phyloP scores from a whole-genome alignment of 2,113 vertebrate species.

The Odontophorus gujanensis region DNA sequence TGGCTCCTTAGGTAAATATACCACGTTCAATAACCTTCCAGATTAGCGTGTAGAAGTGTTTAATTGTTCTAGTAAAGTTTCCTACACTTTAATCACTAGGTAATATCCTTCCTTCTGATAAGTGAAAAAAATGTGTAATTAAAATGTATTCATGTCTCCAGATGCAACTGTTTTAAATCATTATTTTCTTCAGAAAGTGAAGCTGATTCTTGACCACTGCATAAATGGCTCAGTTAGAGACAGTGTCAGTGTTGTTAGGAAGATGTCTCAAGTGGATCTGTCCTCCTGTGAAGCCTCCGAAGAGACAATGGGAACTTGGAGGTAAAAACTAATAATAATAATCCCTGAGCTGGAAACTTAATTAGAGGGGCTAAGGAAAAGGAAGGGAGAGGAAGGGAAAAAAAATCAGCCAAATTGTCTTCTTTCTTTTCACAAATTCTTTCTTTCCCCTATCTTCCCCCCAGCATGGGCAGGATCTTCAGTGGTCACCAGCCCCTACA shows the following conservation, averaged over 20 bases:
- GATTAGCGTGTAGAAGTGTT: background rate
- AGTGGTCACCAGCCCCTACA: conserved; percentile 87
- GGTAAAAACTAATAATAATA: conserved; percentile 71
- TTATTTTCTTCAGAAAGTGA: conserved; percentile 78
- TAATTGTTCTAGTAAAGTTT: background rate
- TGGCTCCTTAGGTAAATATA: background rate
- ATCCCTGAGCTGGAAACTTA: background rate
- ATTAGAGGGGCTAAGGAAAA: background rate
- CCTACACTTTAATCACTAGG: background rate
- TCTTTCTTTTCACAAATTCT: background rate
- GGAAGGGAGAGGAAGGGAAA: accelerated
- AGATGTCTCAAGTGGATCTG: conserved; percentile 71
- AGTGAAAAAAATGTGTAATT: background rate
- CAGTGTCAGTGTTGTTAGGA: conserved; percentile 50
- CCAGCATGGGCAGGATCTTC: conserved; percentile 74
- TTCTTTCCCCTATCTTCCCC: background rate
- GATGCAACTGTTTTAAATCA: background rate
- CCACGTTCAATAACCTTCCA: background rate
- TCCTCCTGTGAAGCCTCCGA: conserved; percentile 83
- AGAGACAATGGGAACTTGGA: conserved; percentile 80
- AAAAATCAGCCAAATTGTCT: background rate
- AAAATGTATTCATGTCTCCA: accelerated
- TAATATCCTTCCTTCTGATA: background rate
- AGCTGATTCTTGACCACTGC: conserved; percentile 88
- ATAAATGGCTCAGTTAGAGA: conserved; percentile 72